Evolutionary conservation across 2,113 vertebrate genomes (phyloP).

Genomic region (Falcunculus frontatus): DNA sequence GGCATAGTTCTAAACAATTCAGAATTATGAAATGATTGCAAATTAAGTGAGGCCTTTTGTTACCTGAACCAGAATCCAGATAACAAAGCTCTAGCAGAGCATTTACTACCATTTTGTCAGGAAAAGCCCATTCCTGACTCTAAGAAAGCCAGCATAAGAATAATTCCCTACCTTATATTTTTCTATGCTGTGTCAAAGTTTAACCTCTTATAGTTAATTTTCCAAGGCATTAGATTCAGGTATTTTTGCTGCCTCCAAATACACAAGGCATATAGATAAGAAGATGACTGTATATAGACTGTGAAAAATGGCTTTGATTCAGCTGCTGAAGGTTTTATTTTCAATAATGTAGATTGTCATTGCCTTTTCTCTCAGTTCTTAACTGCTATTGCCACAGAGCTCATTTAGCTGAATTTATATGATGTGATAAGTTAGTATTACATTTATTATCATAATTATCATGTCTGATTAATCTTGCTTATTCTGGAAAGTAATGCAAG

Average conservation of each 20-base stretch:
- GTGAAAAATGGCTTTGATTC: conserved; percentile 3
- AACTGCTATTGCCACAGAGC: background rate
- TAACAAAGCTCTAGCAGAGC: background rate
- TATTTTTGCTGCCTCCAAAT: background rate
- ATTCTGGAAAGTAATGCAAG: conserved; percentile 8
- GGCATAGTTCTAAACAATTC: background rate
- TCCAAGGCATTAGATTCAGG: background rate
- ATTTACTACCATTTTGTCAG: background rate
- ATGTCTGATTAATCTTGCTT: conserved; percentile 48
- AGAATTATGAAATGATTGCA: background rate
- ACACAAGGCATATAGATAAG: background rate
- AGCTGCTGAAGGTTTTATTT: background rate
- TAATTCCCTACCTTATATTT: background rate
- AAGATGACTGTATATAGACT: background rate
- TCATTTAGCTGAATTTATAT: conserved; percentile 40
- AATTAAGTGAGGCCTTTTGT: background rate
- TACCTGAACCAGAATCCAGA: background rate
- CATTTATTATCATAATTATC: conserved; percentile 46
- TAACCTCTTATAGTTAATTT: background rate
- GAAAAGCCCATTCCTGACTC: background rate
- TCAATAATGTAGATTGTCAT: background rate
- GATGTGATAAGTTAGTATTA: conserved; percentile 12
- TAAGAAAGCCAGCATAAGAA: background rate
- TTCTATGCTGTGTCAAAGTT: background rate
- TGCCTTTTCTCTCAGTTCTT: conserved; percentile 2